These are phyloP conservation scores for Ametastegia equiseti DNA, from an alignment of 2,888 invertebrate species.

Conservation along the genomic window DNA sequence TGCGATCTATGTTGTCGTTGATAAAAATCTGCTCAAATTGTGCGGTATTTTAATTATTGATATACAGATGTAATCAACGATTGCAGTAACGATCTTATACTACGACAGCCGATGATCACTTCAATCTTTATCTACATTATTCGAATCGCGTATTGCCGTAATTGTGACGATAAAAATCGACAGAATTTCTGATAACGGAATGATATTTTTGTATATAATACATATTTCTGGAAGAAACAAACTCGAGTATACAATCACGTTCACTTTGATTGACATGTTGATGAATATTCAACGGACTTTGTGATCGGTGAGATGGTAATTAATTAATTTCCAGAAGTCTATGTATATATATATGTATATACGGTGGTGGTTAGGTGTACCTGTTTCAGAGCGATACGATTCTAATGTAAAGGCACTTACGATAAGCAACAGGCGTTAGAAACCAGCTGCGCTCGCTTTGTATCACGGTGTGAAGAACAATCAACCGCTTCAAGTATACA, in stretches of 20 bases:
- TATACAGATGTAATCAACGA: neutral
- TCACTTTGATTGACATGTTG: neutral
- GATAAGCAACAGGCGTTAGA: constrained; percentile 42
- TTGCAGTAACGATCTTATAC: neutral
- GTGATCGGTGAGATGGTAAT: neutral
- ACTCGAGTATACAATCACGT: neutral
- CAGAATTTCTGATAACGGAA: neutral
- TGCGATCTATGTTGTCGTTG: neutral
- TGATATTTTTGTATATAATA: too few species aligned
- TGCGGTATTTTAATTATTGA: neutral
- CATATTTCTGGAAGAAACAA: too few species aligned
- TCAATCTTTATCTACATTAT: neutral
- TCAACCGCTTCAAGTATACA: constrained; percentile 36
- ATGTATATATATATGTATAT: neutral
- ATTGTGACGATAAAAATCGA: neutral
- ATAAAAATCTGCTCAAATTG: neutral
- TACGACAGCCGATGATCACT: neutral
- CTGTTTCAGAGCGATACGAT: constrained; percentile 41
- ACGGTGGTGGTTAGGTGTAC: too few species aligned
- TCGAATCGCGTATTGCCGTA: neutral
- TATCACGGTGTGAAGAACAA: constrained; percentile 50
- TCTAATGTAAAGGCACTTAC: constrained; percentile 41
- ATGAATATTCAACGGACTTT: neutral
- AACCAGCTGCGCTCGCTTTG: constrained; percentile 48
- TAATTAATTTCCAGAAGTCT: too few species aligned